Evolutionary conservation across 2,113 vertebrate genomes (phyloP).

Genomic region (Platysteira castanea): DNA sequence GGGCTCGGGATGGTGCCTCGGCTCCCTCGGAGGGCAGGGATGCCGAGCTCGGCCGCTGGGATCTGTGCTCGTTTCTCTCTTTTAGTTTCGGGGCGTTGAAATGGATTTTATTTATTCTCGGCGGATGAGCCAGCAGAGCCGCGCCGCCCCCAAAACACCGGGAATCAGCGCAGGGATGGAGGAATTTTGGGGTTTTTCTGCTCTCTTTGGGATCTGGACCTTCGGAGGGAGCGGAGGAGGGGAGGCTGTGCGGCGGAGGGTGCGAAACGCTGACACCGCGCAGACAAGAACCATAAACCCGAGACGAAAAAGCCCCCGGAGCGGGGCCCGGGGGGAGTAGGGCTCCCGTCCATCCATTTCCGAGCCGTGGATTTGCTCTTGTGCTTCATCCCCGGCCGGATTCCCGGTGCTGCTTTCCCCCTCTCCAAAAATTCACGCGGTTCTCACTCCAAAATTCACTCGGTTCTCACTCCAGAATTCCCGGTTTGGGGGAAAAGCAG

Average conservation of each 20-base stretch:
- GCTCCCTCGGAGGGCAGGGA: neutral
- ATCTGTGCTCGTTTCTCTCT: neutral
- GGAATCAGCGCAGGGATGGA: neutral
- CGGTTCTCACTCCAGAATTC: neutral
- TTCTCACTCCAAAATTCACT: neutral
- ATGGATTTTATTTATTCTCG: neutral
- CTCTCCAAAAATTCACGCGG: neutral
- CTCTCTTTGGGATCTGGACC: neutral
- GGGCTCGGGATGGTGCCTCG: neutral
- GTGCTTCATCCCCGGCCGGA: neutral
- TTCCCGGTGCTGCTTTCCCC: neutral
- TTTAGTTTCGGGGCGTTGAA: neutral
- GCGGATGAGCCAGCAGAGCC: neutral
- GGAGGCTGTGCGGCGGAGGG: neutral
- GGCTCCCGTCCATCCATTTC: neutral
- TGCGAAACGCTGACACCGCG: neutral
- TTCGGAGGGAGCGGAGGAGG: neutral
- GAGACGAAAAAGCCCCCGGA: neutral
- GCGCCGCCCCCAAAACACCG: neutral
- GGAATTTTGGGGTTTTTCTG: neutral
- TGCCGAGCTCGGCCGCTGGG: neutral
- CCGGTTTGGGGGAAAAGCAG: neutral
- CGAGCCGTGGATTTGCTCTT: neutral
- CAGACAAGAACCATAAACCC: neutral
- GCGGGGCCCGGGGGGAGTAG: neutral